These are phyloP conservation scores for Entomobrya multifasciata DNA, from an alignment of 2,888 invertebrate species.

Conservation along the genomic window DNA sequence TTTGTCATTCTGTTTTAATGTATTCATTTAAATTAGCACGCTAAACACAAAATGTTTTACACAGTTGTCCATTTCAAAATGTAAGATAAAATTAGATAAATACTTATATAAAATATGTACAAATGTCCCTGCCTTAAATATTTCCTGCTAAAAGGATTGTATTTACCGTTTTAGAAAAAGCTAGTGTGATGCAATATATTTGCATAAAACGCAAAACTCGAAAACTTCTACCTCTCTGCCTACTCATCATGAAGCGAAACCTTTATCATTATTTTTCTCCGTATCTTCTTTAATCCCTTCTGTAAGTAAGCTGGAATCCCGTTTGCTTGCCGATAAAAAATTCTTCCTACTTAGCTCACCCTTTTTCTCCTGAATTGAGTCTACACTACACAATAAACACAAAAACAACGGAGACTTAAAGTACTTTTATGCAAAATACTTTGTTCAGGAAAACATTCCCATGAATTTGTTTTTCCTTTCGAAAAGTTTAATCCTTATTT, in stretches of 20 bases:
- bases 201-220: neutral
- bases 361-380: neutral
- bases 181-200: neutral
- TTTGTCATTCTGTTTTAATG: neutral
- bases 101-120: too few species aligned
- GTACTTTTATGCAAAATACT: conserved; percentile 15
- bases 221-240: too few species aligned
- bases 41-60: too few species aligned
- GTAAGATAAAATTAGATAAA: too few species aligned
- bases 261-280: conserved; percentile 31
- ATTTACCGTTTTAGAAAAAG: neutral
- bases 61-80: too few species aligned
- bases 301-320: neutral
- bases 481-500: conserved; percentile 47
- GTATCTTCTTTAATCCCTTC: conserved; percentile 31
- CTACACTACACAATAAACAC: neutral
- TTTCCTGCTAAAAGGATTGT: too few species aligned
- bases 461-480: conserved; percentile 25
- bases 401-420: neutral
- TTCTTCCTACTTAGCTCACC: neutral
- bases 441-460: neutral
- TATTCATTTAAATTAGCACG: neutral
- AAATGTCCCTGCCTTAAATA: too few species aligned
- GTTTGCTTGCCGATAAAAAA: neutral
- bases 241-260: neutral